phyloP scores from a whole-genome alignment of 2,888 invertebrate species.

The Acronicta aceris region DNA sequence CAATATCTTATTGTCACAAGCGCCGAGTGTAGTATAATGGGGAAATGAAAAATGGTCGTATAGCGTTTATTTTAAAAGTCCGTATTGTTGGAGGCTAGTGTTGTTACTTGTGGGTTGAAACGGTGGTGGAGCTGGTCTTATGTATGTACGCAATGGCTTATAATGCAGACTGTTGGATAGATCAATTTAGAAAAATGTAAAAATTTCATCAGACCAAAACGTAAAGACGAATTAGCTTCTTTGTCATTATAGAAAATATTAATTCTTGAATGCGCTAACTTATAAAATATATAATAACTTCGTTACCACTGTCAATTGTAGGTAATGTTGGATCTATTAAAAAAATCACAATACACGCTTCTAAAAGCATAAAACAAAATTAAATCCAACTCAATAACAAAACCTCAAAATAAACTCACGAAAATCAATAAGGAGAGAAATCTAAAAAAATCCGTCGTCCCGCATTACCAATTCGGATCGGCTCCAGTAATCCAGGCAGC shows the following conservation, averaged over 20 bases:
- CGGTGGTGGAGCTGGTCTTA: constrained; percentile 13
- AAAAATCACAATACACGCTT: neutral
- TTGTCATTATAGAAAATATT: too few species aligned
- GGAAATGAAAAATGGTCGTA: constrained; percentile 41
- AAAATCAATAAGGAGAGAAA: constrained; percentile 63
- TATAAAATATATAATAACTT: too few species aligned
- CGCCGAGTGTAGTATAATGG: constrained; percentile 41
- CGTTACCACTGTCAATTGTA: too few species aligned
- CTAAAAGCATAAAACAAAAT: constrained; percentile 14
- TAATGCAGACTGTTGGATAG: constrained; percentile 25
- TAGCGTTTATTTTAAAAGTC: constrained; percentile 36
- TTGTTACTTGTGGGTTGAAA: constrained; percentile 42
- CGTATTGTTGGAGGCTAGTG: constrained; percentile 29
- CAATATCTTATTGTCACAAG: constrained; percentile 66
- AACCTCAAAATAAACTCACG: constrained; percentile 57
- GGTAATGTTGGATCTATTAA: neutral
- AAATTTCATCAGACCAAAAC: too few species aligned
- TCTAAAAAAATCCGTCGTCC: constrained; percentile 31
- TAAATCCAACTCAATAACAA: constrained; percentile 23
- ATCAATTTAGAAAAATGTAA: neutral
- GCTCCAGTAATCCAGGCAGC: constrained; percentile 76
- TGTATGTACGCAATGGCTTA: constrained; percentile 29
- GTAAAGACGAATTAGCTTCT: too few species aligned
- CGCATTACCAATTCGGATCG: constrained; percentile 79
- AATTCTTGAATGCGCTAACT: too few species aligned